phyloP scores from a whole-genome alignment of 2,888 invertebrate genomes.

The Glomeris marginata region DNA sequence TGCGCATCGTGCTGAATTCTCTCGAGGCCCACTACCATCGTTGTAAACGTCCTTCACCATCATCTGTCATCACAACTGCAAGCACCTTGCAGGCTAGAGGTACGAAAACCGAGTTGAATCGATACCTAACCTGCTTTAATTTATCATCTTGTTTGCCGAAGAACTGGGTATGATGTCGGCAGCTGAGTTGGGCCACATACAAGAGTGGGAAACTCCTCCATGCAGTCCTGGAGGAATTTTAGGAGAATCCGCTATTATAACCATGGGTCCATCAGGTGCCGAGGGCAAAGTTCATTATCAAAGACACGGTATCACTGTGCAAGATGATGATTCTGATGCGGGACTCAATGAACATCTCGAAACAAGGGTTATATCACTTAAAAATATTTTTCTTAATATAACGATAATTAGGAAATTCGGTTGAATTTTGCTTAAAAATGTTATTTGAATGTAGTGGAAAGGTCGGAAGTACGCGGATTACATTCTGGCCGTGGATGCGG shows the following conservation, averaged over 20 bases:
- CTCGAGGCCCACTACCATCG: constrained; percentile 81
- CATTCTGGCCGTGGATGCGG: constrained; percentile 27
- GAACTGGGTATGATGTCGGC: constrained; percentile 31
- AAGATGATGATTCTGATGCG: too few relatives aligned
- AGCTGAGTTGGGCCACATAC: constrained; percentile 31
- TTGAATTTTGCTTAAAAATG: not conserved
- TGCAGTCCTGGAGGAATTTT: constrained; percentile 23
- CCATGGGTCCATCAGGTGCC: constrained; percentile 9
- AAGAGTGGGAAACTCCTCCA: constrained; percentile 31
- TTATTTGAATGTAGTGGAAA: constrained; percentile 15
- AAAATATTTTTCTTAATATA: too few relatives aligned
- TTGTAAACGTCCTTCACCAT: constrained; percentile 62
- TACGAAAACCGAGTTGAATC: not conserved
- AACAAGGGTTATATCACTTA: too few relatives aligned
- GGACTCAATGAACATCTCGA: too few relatives aligned
- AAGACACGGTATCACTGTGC: not conserved
- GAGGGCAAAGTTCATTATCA: constrained; percentile 15
- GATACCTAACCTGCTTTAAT: not conserved
- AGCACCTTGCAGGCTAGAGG: constrained; percentile 9
- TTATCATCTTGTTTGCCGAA: constrained; percentile 14
- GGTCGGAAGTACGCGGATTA: constrained; percentile 17
- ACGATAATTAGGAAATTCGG: too few relatives aligned
- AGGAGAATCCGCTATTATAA: constrained; percentile 12
- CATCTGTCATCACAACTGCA: constrained; percentile 57
- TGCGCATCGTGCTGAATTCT: constrained; percentile 80